Base-by-base conservation (phyloP, 2,888 invertebrate genomes). In the Ichneumoninae sp. region DNA sequence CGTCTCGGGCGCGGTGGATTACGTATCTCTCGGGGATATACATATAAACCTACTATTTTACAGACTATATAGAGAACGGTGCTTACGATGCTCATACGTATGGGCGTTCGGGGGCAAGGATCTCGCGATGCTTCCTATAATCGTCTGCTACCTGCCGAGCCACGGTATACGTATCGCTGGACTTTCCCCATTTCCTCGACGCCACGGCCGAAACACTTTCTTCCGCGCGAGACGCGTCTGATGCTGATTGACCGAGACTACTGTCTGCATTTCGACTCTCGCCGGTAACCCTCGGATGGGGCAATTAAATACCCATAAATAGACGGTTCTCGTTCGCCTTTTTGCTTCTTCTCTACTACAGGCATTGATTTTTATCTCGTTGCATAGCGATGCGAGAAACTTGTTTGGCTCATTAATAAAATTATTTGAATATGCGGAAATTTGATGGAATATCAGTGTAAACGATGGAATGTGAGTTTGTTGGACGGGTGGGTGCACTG, bases 281-380 rank as follows among this genome's bases (percentile, higher is more conserved):
- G 47, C 66, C 66, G 60, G 60, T 16, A n/a, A 22, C 81, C 82
- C 75, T 60, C 84, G 83, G 82, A 86, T 81, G 80, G 30, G 40
- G 78, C 82, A 87, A 89, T 88, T 87, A 85, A 87, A 87, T 87
- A 83, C 84, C 85, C 86, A 87, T 85, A 86, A 84, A 71, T 52
- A 10, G 19, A 19, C n/a, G 62, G 4, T 7, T 30, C 36, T 13
- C n/a, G 3, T 6, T 66, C 10, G 22, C 22, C 22, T 22, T 36
- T 40, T 66, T 40, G 13, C 10, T 19, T 19, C 8, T 19, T n/a
- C 44, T 40, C 4, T 19, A 7, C 8, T 19, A 7, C 8, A 40
- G 16, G 44, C 44, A 66, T 40, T 19, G 36, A 66, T 66, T 40
- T 66, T 57, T 26, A 10, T 57, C 26, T 13, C 57, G 1, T 26